phyloP scores from a whole-genome alignment of 2,797 vertebrate species.

The Heteromormyrus szaboi region DNA sequence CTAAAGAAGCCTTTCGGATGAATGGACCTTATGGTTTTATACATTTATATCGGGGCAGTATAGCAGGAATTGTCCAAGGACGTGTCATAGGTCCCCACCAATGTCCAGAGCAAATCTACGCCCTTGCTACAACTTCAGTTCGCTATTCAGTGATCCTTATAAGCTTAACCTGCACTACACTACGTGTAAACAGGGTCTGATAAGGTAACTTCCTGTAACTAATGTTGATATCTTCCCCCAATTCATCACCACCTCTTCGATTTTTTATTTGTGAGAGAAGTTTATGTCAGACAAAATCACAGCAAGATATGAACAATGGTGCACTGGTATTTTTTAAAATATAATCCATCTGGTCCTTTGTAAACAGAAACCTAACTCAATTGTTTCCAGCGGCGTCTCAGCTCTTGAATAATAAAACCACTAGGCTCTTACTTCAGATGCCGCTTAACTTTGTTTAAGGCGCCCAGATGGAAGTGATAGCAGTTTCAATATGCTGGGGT shows the following conservation, averaged over 20 bases:
- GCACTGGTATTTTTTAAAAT: background rate
- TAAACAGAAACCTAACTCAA: background rate
- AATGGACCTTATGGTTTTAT: background rate
- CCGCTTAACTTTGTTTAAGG: slow-evolving; percentile 6
- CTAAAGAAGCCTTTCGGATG: background rate
- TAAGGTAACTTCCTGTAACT: background rate
- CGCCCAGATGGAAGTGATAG: background rate
- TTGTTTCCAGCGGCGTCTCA: background rate
- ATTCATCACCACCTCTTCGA: background rate
- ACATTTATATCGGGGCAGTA: background rate
- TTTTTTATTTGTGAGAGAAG: background rate
- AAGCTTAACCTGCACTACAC: background rate
- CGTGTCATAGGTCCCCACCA: too few species aligned
- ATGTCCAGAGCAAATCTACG: too few species aligned
- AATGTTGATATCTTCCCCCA: background rate
- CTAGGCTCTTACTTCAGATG: background rate
- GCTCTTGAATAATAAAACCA: background rate
- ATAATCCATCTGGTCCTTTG: background rate
- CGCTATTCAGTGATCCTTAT: background rate
- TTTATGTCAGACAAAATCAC: background rate
- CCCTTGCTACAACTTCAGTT: background rate
- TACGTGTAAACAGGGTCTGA: background rate
- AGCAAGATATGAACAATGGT: background rate
- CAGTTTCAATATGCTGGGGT: slow-evolving; percentile 6
- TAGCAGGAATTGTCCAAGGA: background rate